Conservation (phyloP, 2,888 invertebrate species). For the Drosophila merina region DNA sequence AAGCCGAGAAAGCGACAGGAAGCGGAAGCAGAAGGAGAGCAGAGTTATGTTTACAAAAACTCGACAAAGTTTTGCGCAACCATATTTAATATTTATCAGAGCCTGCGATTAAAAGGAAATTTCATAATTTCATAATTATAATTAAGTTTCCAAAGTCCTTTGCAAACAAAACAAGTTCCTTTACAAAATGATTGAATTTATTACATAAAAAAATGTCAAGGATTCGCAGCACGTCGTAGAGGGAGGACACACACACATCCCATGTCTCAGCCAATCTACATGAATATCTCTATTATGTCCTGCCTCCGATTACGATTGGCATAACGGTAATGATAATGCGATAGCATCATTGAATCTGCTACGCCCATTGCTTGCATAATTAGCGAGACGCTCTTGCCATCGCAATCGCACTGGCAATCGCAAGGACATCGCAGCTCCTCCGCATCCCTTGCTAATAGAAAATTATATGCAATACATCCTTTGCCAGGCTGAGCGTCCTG, state of each 20-base stretch:
- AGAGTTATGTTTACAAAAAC: conserved; percentile 16
- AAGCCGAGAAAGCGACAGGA: background rate
- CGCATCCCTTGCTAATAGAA: conserved; percentile 24
- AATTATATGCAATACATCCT: conserved; percentile 48
- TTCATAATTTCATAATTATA: background rate
- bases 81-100: conserved; percentile 30
- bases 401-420: background rate
- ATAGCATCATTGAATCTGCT: conserved; percentile 28
- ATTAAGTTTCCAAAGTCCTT: conserved; percentile 5
- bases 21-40: background rate
- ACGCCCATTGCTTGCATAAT: conserved; percentile 28
- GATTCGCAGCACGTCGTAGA: conserved; percentile 11
- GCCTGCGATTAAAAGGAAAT: conserved; percentile 7
- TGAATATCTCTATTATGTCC: conserved; percentile 12
- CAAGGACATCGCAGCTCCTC: background rate
- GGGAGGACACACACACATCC: background rate
- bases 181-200: background rate
- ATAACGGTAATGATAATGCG: conserved; percentile 34
- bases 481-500: background rate
- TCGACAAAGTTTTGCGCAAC: conserved; percentile 14
- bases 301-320: conserved; percentile 23
- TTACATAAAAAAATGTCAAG: background rate
- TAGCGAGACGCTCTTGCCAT: conserved; percentile 5
- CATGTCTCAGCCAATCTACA: conserved; percentile 2
- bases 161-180: background rate